phyloP scores from a whole-genome alignment of 2,888 invertebrate species.

The Ochropleura plecta region DNA sequence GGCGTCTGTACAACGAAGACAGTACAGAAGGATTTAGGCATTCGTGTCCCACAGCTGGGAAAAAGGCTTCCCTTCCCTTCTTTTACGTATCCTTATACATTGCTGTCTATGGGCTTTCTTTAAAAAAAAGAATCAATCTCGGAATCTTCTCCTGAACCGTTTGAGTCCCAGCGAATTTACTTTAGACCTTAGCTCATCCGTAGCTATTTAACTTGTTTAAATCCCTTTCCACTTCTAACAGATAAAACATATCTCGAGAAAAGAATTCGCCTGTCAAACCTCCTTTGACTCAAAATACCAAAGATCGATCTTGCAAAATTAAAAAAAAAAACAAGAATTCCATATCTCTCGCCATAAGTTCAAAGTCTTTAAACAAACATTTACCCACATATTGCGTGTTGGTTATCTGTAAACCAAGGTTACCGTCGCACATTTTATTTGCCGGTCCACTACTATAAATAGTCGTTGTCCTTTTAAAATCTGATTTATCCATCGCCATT shows the following conservation, averaged over 20 bases:
- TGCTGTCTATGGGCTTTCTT: not conserved
- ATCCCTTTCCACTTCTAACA: not conserved
- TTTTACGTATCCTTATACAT: not conserved
- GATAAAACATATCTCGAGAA: not conserved
- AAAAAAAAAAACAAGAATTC: not conserved
- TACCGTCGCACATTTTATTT: conserved; percentile 43
- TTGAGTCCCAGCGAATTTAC: not conserved
- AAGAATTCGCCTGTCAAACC: not conserved
- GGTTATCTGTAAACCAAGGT: conserved; percentile 58
- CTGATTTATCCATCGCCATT: conserved; percentile 58
- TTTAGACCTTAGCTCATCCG: not conserved
- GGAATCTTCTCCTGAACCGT: not conserved
- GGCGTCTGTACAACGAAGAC: too few relatives aligned
- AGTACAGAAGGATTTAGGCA: too few relatives aligned
- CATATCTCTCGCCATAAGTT: conserved; percentile 11
- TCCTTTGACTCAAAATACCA: conserved; percentile 7
- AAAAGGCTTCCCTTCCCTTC: not conserved
- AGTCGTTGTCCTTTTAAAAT: conserved; percentile 57
- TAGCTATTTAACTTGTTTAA: not conserved
- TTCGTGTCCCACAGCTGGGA: not conserved
- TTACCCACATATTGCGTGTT: conserved; percentile 47
- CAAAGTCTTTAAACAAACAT: conserved; percentile 44
- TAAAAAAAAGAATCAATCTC: not conserved
- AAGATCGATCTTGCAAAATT: not conserved
- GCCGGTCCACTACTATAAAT: conserved; percentile 44